These are phyloP conservation scores for Pyrochroa serraticornis DNA, from an alignment of 2,888 invertebrate species.

Conservation along the genomic window DNA sequence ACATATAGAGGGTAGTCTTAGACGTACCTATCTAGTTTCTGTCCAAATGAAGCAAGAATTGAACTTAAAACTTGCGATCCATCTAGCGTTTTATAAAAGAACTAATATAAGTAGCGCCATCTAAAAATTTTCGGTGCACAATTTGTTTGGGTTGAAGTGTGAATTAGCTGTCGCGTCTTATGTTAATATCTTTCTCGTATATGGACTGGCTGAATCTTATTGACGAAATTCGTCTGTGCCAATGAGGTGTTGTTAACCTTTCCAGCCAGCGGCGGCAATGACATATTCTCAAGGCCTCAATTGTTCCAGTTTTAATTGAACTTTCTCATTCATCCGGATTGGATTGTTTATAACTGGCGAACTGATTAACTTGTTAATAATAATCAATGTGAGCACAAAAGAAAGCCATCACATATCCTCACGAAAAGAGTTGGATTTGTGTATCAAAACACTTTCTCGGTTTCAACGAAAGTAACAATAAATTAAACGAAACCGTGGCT, in stretches of 20 bases:
- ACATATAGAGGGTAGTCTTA: too few relatives aligned
- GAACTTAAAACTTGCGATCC: too few relatives aligned
- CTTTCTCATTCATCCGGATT: not conserved
- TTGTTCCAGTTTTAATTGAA: not conserved
- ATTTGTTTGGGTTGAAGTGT: too few relatives aligned
- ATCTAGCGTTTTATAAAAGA: too few relatives aligned
- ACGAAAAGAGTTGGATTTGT: not conserved
- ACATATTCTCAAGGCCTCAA: not conserved
- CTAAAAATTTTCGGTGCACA: too few relatives aligned
- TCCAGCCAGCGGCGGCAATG: not conserved
- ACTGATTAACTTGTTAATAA: not conserved
- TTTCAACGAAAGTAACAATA: conserved; percentile 19
- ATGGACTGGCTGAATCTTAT: too few relatives aligned
- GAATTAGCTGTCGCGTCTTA: too few relatives aligned
- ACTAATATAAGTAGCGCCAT: too few relatives aligned
- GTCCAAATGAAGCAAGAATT: too few relatives aligned
- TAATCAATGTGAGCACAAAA: not conserved
- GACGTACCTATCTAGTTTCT: too few relatives aligned
- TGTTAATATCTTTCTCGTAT: too few relatives aligned
- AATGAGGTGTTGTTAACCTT: not conserved
- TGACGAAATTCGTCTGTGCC: not conserved
- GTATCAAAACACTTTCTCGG: conserved; percentile 23
- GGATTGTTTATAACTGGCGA: not conserved
- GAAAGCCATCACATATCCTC: conserved; percentile 7
- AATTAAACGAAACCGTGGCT: not conserved